Percentiles rank a stretch among this genome's conserved stretches.
Conservation (phyloP, 2,797 vertebrate genomes). For the Hippocampus kuda region DNA sequence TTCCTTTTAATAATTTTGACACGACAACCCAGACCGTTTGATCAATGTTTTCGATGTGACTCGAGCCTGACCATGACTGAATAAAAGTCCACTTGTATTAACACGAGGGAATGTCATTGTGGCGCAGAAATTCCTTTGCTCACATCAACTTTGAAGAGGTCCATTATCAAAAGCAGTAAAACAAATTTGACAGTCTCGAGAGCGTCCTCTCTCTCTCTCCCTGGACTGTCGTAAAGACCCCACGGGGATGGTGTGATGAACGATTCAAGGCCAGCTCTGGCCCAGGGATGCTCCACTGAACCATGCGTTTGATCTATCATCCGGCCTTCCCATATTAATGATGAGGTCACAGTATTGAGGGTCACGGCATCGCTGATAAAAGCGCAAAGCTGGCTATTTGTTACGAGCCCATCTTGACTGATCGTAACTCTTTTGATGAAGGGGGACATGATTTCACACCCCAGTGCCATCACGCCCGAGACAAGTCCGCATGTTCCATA, state of each 20-base stretch:
- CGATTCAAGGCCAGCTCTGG: slow-evolving; percentile 63
- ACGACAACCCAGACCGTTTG: slow-evolving; percentile 1
- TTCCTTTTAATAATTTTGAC: background rate
- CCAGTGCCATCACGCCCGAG: slow-evolving; percentile 43
- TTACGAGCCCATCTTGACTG: slow-evolving; percentile 59
- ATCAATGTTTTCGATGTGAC: slow-evolving; percentile 1
- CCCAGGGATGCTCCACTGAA: slow-evolving; percentile 64
- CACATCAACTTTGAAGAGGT: slow-evolving; percentile 42
- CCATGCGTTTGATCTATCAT: slow-evolving; percentile 69
- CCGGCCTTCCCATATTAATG: slow-evolving; percentile 68
- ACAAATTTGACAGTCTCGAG: slow-evolving; percentile 61
- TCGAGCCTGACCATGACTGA: slow-evolving; percentile 1
- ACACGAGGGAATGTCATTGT: slow-evolving; percentile 10
- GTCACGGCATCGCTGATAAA: slow-evolving; percentile 68
- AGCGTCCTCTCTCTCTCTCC: slow-evolving; percentile 54
- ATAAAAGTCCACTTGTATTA: slow-evolving; percentile 21
- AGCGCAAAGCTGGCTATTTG: slow-evolving; percentile 67
- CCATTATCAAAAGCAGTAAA: slow-evolving; percentile 59
- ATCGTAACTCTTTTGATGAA: slow-evolving; percentile 66
- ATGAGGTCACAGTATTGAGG: slow-evolving; percentile 70
- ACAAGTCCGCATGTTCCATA: slow-evolving; percentile 40
- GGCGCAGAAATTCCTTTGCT: slow-evolving; percentile 15
- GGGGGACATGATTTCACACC: slow-evolving; percentile 57
- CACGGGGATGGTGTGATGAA: slow-evolving; percentile 60
- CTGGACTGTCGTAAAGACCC: slow-evolving; percentile 51